phyloP scores from a whole-genome alignment of 2,797 vertebrate genomes.

The Intellagama lesueurii region DNA sequence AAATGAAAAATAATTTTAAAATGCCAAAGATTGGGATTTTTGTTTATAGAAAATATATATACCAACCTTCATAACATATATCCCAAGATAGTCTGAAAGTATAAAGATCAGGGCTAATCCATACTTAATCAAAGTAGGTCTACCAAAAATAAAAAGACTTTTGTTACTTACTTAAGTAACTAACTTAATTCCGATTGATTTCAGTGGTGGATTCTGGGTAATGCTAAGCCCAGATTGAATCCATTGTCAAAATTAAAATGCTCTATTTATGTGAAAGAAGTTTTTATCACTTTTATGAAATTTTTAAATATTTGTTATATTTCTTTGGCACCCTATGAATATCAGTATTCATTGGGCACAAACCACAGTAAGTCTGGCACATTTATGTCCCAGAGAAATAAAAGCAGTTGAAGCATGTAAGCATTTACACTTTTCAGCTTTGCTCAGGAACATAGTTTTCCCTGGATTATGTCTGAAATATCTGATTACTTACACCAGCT shows the following conservation, averaged over 20 bases:
- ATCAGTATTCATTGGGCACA: neutral
- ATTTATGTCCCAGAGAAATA: neutral
- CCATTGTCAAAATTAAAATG: neutral
- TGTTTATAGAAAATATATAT: no score
- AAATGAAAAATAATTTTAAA: neutral
- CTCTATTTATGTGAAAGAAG: neutral
- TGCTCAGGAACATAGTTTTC: neutral
- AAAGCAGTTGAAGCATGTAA: neutral
- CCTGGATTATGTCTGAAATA: slow-evolving; percentile 23
- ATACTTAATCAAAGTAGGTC: neutral
- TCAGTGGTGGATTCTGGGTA: neutral
- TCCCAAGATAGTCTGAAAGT: neutral
- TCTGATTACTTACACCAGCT: slow-evolving; percentile 46
- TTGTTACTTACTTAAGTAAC: neutral
- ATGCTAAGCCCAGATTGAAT: neutral
- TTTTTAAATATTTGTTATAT: slow-evolving; percentile 1
- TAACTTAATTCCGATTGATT: neutral
- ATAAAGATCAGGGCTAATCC: neutral
- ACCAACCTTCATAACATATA: neutral
- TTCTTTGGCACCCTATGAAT: fast-evolving
- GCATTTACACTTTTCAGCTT: neutral
- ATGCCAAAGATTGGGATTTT: no score
- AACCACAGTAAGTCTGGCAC: neutral
- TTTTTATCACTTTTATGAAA: neutral
- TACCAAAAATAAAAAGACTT: neutral